A percentile compares a stretch with the other conserved stretches of the same genome.
Conservation (phyloP, 2,797 vertebrate species). For the Craterocephalus amniculus region DNA sequence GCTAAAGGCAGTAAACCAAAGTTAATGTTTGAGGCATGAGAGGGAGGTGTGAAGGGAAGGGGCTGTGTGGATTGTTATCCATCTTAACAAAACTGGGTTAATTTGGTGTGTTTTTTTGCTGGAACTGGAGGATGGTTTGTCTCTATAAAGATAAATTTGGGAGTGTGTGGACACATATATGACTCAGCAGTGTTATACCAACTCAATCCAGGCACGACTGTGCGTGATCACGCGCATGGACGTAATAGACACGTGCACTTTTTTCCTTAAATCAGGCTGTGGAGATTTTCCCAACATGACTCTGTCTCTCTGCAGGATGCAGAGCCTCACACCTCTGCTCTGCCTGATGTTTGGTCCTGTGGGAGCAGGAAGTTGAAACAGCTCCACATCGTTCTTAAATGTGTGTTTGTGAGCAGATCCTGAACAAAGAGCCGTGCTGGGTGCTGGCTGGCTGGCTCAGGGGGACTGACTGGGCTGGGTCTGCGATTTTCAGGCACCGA, state of each 20-base stretch:
- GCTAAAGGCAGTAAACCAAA: not conserved
- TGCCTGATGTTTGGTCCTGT: not conserved
- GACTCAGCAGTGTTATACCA: conserved; percentile 61
- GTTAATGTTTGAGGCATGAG: not conserved
- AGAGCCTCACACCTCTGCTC: conserved; percentile 11
- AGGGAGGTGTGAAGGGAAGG: not conserved
- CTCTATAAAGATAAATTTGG: conserved; percentile 44
- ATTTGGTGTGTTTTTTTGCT: conserved; percentile 2
- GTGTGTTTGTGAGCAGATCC: conserved; percentile 23
- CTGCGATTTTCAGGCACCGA: conserved; percentile 20
- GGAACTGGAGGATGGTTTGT: conserved; percentile 11
- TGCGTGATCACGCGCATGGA: conserved; percentile 23
- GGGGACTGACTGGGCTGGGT: no score
- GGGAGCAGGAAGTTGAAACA: not conserved
- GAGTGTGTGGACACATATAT: conserved; percentile 57
- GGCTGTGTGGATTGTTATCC: not conserved
- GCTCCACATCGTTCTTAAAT: not conserved
- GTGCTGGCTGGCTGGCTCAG: conserved; percentile 8
- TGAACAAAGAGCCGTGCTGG: conserved; percentile 38
- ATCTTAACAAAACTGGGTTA: not conserved
- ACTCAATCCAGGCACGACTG: conserved; percentile 55
- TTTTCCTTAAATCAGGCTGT: not conserved
- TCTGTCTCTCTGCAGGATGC: conserved; percentile 17
- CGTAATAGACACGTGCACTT: conserved; percentile 14
- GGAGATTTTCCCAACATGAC: conserved; percentile 11